Percentiles rank a stretch among this genome's conserved stretches.
These are phyloP conservation scores for Etheostoma spectabile DNA, from an alignment of 2,113 vertebrate genomes.

Conservation along the genomic window DNA sequence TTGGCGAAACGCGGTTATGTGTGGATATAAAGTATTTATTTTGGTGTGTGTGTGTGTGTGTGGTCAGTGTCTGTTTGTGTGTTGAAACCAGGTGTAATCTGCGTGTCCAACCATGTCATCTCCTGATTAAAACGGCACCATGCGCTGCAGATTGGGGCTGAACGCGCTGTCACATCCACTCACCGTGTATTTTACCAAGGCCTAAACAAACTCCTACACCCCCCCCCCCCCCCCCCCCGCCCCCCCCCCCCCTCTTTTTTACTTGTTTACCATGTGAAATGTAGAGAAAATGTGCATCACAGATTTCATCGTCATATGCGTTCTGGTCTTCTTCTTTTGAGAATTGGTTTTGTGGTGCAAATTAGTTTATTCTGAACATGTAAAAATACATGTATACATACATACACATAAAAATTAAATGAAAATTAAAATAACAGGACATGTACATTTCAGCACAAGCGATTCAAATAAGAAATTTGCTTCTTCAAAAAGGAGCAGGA, in stretches of 20 bases:
- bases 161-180: constrained; percentile 61
- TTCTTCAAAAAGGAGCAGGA: no score
- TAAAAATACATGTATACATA: no score
- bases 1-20: constrained; percentile 71
- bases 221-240: no score
- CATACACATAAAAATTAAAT: no score
- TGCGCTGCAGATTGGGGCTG: constrained; percentile 43
- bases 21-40: constrained; percentile 76
- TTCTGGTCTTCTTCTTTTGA: no score
- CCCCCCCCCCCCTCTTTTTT: no score
- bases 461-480: no score
- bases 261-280: not conserved
- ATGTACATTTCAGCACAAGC: no score
- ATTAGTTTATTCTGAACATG: no score
- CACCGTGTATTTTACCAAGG: constrained; percentile 43
- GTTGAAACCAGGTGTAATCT: constrained; percentile 50
- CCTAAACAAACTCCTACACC: constrained; percentile 44
- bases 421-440: no score
- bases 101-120: constrained; percentile 51
- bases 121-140: constrained; percentile 66
- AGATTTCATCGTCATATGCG: not conserved
- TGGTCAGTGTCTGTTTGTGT: constrained; percentile 51
- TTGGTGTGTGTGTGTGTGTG: constrained; percentile 60
- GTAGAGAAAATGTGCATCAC: not conserved
- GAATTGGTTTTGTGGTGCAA: not conserved